Conservation (phyloP, 1,140 invertebrate genomes). For the Antheraea mylitta region DNA sequence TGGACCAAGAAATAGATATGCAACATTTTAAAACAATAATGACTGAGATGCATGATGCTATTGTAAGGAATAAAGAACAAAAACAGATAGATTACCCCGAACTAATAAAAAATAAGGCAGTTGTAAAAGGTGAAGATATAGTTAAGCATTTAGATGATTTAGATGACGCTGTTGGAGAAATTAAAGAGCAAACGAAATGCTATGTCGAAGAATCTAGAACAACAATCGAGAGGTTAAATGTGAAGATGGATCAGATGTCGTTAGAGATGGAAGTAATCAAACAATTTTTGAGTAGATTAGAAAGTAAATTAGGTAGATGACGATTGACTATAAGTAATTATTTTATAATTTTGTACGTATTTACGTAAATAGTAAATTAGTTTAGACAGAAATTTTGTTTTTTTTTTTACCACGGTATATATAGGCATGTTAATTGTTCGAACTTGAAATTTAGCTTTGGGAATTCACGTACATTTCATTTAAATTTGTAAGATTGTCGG, state of each 20-base stretch:
- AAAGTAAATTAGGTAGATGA: conserved; percentile 52
- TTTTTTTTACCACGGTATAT: not conserved
- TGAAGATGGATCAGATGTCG: conserved; percentile 60
- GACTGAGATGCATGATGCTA: conserved; percentile 52
- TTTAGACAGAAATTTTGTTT: not conserved
- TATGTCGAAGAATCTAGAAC: conserved; percentile 40
- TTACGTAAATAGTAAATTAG: not conserved
- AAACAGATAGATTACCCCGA: conserved; percentile 28
- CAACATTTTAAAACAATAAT: conserved; percentile 48
- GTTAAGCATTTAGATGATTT: conserved; percentile 23
- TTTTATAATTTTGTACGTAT: not conserved
- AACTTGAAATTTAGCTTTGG: too few species aligned
- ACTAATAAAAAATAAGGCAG: conserved; percentile 22
- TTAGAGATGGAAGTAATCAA: conserved; percentile 61
- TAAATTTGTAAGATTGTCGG: too few species aligned
- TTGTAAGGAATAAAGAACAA: conserved; percentile 32
- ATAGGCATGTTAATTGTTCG: too few species aligned
- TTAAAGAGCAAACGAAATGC: conserved; percentile 42
- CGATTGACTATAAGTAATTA: not conserved
- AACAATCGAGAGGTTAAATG: conserved; percentile 50
- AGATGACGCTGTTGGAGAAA: conserved; percentile 44
- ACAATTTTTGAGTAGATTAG: conserved; percentile 53
- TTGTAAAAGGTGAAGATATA: conserved; percentile 7
- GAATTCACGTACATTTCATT: too few species aligned
- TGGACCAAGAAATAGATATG: conserved; percentile 48